A percentile compares a stretch with the other conserved stretches of the same genome.
phyloP scores from a whole-genome alignment of 2,888 invertebrate species.

The Callinectes sapidus region DNA sequence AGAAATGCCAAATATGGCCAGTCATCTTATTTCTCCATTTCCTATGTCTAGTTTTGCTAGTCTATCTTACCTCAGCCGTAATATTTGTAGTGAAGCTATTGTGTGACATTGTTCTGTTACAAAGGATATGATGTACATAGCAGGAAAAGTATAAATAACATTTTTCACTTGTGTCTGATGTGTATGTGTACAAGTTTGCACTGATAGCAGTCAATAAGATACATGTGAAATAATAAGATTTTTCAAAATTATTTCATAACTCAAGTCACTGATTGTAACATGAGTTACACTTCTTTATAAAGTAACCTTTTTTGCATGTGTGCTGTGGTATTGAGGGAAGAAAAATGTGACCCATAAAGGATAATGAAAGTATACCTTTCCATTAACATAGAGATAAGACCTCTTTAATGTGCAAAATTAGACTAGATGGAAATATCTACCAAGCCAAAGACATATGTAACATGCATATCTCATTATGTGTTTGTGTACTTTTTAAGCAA shows the following conservation, averaged over 20 bases:
- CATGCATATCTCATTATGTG: not conserved
- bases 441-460: not conserved
- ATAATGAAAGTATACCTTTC: not conserved
- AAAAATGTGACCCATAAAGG: not conserved
- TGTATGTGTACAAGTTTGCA: not conserved
- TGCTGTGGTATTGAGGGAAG: not conserved
- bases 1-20: not conserved
- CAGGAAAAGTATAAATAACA: not conserved
- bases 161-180: not conserved
- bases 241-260: not conserved
- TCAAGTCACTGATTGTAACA: not conserved
- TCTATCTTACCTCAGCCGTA: not conserved
- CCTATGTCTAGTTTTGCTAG: slow-evolving; percentile 2
- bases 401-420: not conserved
- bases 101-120: not conserved
- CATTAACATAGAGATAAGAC: not conserved
- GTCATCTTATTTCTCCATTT: not conserved
- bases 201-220: not conserved
- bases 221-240: not conserved
- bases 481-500: not conserved
- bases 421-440: not conserved
- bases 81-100: not conserved
- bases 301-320: not conserved
- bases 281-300: not conserved
- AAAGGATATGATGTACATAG: not conserved